Evolutionary conservation across 2,888 invertebrate genomes (phyloP), one percentile per base, ranked within the genome.

Genomic region (Polietes domitor): DNA sequence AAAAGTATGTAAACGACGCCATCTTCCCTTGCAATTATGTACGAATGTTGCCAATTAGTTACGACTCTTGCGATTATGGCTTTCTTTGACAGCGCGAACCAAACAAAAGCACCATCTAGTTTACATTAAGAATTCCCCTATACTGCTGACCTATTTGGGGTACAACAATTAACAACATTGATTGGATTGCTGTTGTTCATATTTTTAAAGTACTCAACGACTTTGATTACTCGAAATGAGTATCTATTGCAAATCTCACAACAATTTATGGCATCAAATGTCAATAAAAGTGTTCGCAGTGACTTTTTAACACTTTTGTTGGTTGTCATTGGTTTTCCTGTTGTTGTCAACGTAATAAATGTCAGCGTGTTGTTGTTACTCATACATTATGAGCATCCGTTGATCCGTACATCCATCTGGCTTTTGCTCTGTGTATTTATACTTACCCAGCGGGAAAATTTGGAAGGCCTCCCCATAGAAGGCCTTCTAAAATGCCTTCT

Each of bases 341-440:
- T n/a, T 61, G 28, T 61, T 61, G 61, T 28, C 61, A 61, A 61
- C 61, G 61, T 61, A 61, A 61, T 61, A 61, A 61, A 61, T 61
- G 28, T 50, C 47, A 5, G n/a, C n/a, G 28, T 70, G 50, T 50
- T 37, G 12, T 37, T 37, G n/a, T n/a, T 43, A n/a, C 50, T 70
- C 26, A 28, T 41, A 70, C 47, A 26, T 70, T 70, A 50, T 43
- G 50, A 15, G 28, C 43, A 70, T 50, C 26, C 47, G 37, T 68
- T 12, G 10, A 32, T 61, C n/a, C 24, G 15, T 61, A 47, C 63
- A 21, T 61, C 9, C 1, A 12, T 9, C 37, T 37, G 37, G 7
- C 37, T 9, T 7, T 37, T 37, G 4, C 37, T 37, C 37, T 37
- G 37, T 37, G 26, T 61, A n/a, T 76, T 12, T 12, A 41, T 37